Conservation (phyloP, 2,797 vertebrate genomes). For the Darevskia mixta region DNA sequence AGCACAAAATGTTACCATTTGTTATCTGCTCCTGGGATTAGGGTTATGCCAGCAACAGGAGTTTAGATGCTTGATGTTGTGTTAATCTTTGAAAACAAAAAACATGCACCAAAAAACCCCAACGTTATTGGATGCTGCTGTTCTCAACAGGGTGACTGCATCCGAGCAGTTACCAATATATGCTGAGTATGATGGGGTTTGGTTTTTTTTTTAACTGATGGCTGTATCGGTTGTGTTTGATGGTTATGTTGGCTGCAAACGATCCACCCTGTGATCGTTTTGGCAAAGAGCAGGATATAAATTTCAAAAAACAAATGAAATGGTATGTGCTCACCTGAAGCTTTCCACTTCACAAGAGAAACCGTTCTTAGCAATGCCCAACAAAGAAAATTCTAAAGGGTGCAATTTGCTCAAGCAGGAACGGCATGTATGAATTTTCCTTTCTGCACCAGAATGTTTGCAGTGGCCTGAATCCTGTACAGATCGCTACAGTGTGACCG, state of each 20-base stretch:
- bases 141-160: not conserved
- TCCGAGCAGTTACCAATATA: not conserved
- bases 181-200: not conserved
- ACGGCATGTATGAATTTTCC: not conserved
- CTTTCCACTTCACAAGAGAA: not conserved
- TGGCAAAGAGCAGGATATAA: too few species aligned
- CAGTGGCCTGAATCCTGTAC: not conserved
- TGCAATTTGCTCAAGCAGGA: not conserved
- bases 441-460: not conserved
- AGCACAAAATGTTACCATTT: constrained; percentile 65
- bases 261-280: too few species aligned
- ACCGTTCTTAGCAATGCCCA: not conserved
- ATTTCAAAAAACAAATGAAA: not conserved
- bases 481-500: not conserved
- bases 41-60: constrained; percentile 36
- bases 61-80: not conserved
- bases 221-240: not conserved
- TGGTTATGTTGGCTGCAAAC: not conserved
- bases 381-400: not conserved
- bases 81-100: not conserved
- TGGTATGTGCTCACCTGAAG: not conserved
- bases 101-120: not conserved
- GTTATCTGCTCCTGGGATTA: constrained; percentile 67
- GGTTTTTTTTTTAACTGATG: too few species aligned
- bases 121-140: not conserved